Percentiles rank a stretch among this genome's conserved stretches.
Conservation (phyloP, 1,140 invertebrate genomes). For the Holcopasites calliopsidis region DNA sequence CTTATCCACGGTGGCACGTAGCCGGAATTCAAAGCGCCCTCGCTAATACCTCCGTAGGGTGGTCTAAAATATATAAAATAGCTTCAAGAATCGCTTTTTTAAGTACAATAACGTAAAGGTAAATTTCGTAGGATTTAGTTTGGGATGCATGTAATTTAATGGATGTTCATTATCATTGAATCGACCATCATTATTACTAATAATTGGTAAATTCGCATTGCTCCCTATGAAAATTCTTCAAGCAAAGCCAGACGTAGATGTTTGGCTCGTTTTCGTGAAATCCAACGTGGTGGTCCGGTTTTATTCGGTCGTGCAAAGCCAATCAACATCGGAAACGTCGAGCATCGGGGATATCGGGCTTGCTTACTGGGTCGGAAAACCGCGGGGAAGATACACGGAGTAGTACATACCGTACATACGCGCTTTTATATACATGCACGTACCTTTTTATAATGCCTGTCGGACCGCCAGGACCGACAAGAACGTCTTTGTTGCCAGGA, state of each 20-base stretch:
- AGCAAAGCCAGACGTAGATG: background rate
- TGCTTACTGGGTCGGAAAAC: slow-evolving; percentile 30
- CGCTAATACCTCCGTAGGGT: slow-evolving; percentile 11
- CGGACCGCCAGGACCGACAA: slow-evolving; percentile 65
- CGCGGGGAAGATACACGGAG: too few relatives aligned
- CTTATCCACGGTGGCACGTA: slow-evolving; percentile 75
- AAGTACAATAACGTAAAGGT: too few relatives aligned
- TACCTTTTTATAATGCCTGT: slow-evolving; percentile 64
- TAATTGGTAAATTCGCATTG: too few relatives aligned
- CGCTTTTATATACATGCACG: too few relatives aligned
- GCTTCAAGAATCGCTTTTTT: background rate
- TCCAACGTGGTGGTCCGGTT: background rate
- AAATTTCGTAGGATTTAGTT: too few relatives aligned
- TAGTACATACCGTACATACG: too few relatives aligned
- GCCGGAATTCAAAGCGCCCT: background rate
- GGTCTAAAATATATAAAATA: slow-evolving; percentile 23
- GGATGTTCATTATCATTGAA: too few relatives aligned
- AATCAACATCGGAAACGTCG: background rate
- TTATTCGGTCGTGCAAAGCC: slow-evolving; percentile 2
- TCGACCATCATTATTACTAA: too few relatives aligned
- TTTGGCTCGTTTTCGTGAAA: slow-evolving; percentile 9
- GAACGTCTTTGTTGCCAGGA: slow-evolving; percentile 50
- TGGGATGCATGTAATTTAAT: too few relatives aligned
- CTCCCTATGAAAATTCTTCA: background rate
- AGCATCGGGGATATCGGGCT: slow-evolving; percentile 5